Percentiles rank a stretch among this genome's conserved stretches.
Evolutionary conservation across 2,888 invertebrate genomes (phyloP).

Genomic region (Andrena fulva): DNA sequence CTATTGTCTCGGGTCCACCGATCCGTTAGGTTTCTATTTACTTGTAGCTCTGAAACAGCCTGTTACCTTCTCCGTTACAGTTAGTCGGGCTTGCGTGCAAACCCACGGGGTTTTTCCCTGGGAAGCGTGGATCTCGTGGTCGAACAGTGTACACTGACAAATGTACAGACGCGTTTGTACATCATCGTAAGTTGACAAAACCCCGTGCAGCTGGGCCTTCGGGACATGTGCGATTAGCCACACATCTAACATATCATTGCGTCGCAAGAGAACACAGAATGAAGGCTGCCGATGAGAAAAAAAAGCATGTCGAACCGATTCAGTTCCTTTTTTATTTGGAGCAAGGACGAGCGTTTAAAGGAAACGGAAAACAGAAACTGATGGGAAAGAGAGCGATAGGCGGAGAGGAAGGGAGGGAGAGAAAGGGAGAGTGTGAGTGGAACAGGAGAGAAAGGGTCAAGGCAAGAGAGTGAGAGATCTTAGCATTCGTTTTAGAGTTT

Average conservation of each 20-base stretch:
- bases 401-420: slow-evolving; percentile 35
- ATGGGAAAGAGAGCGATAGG: slow-evolving; percentile 14
- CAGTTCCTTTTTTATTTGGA: slow-evolving; percentile 51
- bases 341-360: slow-evolving; percentile 42
- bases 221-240: slow-evolving; percentile 50
- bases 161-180: slow-evolving; percentile 33
- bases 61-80: not conserved
- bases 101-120: slow-evolving; percentile 56
- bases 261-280: slow-evolving; percentile 57
- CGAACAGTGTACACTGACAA: slow-evolving; percentile 3
- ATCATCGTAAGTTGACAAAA: slow-evolving; percentile 21
- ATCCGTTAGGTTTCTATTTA: not conserved
- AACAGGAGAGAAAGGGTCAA: slow-evolving; percentile 23
- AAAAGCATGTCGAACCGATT: slow-evolving; percentile 46
- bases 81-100: slow-evolving; percentile 7
- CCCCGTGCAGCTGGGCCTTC: slow-evolving; percentile 55
- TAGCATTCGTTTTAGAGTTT: slow-evolving; percentile 75
- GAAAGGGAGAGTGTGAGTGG: slow-evolving; percentile 40
- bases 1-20: not conserved
- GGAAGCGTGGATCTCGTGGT: slow-evolving; percentile 34
- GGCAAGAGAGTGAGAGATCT: slow-evolving; percentile 54
- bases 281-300: slow-evolving; percentile 51
- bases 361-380: slow-evolving; percentile 10
- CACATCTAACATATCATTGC: slow-evolving; percentile 75
- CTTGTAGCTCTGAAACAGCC: not conserved